Percentiles rank a stretch among this genome's conserved stretches.
phyloP scores from a whole-genome alignment of 2,113 vertebrate genomes.

The Polypterus bichir region DNA sequence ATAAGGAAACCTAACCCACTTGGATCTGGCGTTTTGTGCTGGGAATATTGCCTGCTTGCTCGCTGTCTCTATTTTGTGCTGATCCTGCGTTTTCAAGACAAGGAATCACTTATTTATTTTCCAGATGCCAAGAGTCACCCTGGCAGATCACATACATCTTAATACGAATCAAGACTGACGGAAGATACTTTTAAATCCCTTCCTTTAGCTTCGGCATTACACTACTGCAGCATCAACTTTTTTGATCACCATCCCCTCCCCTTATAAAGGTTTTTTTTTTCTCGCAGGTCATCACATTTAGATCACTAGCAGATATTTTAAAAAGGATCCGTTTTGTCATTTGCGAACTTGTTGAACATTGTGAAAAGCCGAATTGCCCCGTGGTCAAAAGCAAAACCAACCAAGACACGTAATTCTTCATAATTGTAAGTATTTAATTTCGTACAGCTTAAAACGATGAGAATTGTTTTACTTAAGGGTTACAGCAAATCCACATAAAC shows the following conservation, averaged over 20 bases:
- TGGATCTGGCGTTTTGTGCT: not conserved
- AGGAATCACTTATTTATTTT: conserved; percentile 39
- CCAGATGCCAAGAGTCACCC: conserved; percentile 33
- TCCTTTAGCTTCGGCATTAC: conserved; percentile 23
- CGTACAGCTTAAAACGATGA: too few relatives aligned
- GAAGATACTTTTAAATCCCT: conserved; percentile 16
- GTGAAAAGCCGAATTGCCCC: conserved; percentile 17
- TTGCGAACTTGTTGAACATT: conserved; percentile 54
- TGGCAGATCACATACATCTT: conserved; percentile 19
- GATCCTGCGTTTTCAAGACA: conserved; percentile 34
- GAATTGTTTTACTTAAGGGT: too few relatives aligned
- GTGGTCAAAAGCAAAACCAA: not conserved
- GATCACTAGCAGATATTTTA: conserved; percentile 31
- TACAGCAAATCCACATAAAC: too few relatives aligned
- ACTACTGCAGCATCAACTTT: conserved; percentile 29
- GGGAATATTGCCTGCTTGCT: conserved; percentile 26
- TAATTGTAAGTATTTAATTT: conserved; percentile 16
- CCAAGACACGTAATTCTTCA: conserved; percentile 10
- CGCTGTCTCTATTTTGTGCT: conserved; percentile 24
- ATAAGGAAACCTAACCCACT: too few relatives aligned
- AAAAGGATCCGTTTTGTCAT: conserved; percentile 35
- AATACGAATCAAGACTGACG: conserved; percentile 35
- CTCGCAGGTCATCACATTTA: conserved; percentile 26
- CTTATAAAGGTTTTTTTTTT: conserved; percentile 5
- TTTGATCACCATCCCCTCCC: conserved; percentile 3